phyloP scores from a whole-genome alignment of 2,888 invertebrate species.

The Acronicta alni region DNA sequence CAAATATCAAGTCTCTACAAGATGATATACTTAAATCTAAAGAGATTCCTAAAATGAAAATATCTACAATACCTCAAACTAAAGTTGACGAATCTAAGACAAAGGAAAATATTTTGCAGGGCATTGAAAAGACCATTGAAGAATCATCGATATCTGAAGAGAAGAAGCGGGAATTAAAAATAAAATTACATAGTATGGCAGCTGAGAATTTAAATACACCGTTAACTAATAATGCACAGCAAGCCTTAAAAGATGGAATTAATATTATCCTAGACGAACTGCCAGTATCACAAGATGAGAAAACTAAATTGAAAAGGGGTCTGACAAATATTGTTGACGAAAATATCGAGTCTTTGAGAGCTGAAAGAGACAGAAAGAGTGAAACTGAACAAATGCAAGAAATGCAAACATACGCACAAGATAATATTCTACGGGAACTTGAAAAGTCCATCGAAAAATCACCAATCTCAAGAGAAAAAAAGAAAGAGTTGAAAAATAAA shows the following conservation, averaged over 20 bases:
- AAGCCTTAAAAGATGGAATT: slow-evolving; percentile 10
- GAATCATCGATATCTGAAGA: neutral
- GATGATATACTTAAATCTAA: neutral
- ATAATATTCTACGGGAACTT: slow-evolving; percentile 1
- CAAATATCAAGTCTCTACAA: neutral
- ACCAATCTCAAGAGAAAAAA: slow-evolving; percentile 5
- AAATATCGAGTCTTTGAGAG: slow-evolving; percentile 1
- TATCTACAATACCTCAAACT: no score
- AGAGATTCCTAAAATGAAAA: neutral
- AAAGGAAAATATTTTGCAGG: slow-evolving; percentile 3
- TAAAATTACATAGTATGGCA: slow-evolving; percentile 3
- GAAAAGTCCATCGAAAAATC: neutral
- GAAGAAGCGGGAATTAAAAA: slow-evolving; percentile 11
- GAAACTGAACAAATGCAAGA: neutral
- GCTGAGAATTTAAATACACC: slow-evolving; percentile 5
- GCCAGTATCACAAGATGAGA: slow-evolving; percentile 2
- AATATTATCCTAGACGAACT: slow-evolving; percentile 3
- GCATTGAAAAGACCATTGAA: neutral
- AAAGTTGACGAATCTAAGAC: neutral
- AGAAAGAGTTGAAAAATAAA: neutral
- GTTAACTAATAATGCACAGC: neutral
- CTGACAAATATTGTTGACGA: slow-evolving; percentile 7
- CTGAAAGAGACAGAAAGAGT: neutral
- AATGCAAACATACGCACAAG: neutral
- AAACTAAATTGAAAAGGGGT: slow-evolving; percentile 11